These are phyloP conservation scores for Natrix natrix DNA, from an alignment of 2,797 vertebrate genomes.

Conservation along the genomic window DNA sequence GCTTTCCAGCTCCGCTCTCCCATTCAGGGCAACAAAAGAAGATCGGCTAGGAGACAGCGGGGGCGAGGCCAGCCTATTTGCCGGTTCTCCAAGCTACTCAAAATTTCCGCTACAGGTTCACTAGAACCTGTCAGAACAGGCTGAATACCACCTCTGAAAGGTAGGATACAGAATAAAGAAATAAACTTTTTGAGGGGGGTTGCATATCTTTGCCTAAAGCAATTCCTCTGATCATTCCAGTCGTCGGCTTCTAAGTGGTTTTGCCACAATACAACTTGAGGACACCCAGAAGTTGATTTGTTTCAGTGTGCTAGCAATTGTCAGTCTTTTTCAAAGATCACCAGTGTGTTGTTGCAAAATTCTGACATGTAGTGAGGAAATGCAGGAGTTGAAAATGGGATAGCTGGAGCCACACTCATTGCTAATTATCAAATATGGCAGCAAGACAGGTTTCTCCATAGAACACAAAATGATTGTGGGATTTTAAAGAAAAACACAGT, in stretches of 20 bases:
- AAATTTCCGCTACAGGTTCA: no score
- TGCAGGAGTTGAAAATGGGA: constrained; percentile 48
- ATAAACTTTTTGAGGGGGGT: neutral
- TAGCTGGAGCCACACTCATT: constrained; percentile 61
- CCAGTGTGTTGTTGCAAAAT: constrained; percentile 20
- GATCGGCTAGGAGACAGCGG: no score
- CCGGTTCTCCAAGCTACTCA: no score
- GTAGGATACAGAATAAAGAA: neutral
- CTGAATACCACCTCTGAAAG: no score
- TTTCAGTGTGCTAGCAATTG: neutral
- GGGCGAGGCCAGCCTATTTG: no score
- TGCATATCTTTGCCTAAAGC: neutral
- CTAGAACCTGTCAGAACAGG: no score
- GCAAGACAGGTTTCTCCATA: constrained; percentile 49
- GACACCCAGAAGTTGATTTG: neutral
- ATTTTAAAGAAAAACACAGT: constrained; percentile 64
- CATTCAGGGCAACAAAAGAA: no score
- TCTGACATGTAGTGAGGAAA: constrained; percentile 46
- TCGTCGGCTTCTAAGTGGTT: neutral
- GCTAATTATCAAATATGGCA: constrained; percentile 56
- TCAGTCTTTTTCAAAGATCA: neutral
- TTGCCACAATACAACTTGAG: neutral
- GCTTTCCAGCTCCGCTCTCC: no score
- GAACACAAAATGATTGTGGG: constrained; percentile 58
- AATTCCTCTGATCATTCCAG: neutral